phyloP scores from a whole-genome alignment of 2,113 vertebrate genomes.

The Hydrolagus affinis region DNA sequence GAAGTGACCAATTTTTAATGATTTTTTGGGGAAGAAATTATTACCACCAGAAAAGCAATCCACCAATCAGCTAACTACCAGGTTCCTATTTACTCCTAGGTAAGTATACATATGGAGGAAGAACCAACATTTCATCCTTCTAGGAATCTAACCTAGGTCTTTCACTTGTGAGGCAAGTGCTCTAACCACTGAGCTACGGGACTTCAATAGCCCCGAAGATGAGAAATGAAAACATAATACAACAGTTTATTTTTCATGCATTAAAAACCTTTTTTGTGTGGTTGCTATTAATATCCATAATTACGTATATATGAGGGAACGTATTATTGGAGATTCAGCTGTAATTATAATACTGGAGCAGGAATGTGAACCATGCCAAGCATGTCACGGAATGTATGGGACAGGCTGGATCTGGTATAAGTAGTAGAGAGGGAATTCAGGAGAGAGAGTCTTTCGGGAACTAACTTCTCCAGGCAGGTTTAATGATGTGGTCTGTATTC shows the following conservation, averaged over 20 bases:
- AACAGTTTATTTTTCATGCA: not conserved
- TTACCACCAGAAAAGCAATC: too few relatives aligned
- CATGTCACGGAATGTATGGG: not conserved
- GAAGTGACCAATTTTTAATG: too few relatives aligned
- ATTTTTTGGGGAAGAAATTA: too few relatives aligned
- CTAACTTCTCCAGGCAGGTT: not conserved
- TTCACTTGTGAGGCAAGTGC: too few relatives aligned
- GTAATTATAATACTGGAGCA: not conserved
- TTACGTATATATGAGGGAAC: not conserved
- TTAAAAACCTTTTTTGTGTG: not conserved
- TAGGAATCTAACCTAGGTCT: too few relatives aligned
- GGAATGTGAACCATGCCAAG: not conserved
- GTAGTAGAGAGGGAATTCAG: not conserved
- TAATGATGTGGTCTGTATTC: not conserved
- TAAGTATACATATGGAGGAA: too few relatives aligned
- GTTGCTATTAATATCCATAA: not conserved
- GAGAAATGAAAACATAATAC: too few relatives aligned
- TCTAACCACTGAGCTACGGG: too few relatives aligned
- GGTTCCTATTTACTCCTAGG: too few relatives aligned
- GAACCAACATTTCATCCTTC: too few relatives aligned
- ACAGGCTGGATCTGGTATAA: not conserved
- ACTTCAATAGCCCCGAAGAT: too few relatives aligned
- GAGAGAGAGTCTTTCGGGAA: not conserved
- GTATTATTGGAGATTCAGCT: not conserved
- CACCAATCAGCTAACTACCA: too few relatives aligned